Evolutionary conservation across 2,113 vertebrate species (phyloP).

Genomic region (Brachirus orientalis): DNA sequence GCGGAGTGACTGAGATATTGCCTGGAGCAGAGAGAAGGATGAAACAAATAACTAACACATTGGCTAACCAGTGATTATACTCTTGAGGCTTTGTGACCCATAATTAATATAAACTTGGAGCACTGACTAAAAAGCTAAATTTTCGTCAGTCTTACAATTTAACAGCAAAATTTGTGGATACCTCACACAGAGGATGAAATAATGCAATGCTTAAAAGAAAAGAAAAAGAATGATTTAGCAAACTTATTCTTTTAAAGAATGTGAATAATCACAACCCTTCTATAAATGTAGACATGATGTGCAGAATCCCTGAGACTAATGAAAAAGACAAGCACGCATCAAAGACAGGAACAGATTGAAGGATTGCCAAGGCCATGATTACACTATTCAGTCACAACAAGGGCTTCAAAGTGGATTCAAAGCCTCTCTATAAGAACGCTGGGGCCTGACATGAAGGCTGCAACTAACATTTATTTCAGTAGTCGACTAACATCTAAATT

Average conservation of each 20-base stretch:
- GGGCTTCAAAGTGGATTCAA: too few species aligned
- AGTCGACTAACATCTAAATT: too few species aligned
- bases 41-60: slow-evolving; percentile 38
- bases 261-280: slow-evolving; percentile 9
- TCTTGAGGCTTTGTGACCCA: slow-evolving; percentile 46
- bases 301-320: too few species aligned
- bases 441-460: too few species aligned
- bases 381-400: too few species aligned
- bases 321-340: slow-evolving; percentile 29
- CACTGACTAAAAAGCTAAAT: too few species aligned
- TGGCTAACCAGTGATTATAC: slow-evolving; percentile 50
- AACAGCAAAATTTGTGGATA: slow-evolving; percentile 5
- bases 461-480: too few species aligned
- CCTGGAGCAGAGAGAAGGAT: slow-evolving; percentile 49
- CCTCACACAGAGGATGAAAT: slow-evolving; percentile 4
- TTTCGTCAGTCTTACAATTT: slow-evolving; percentile 17
- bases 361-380: slow-evolving; percentile 42
- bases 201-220: background rate
- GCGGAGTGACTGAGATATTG: too few species aligned
- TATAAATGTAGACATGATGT: slow-evolving; percentile 38
- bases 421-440: too few species aligned
- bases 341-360: slow-evolving; percentile 34
- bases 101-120: slow-evolving; percentile 46
- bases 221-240: background rate
- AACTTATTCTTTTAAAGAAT: slow-evolving; percentile 8